Evolutionary conservation across 2,797 vertebrate genomes (phyloP), one percentile per base, ranked within the genome.

Genomic region (Crenuchus spilurus): DNA sequence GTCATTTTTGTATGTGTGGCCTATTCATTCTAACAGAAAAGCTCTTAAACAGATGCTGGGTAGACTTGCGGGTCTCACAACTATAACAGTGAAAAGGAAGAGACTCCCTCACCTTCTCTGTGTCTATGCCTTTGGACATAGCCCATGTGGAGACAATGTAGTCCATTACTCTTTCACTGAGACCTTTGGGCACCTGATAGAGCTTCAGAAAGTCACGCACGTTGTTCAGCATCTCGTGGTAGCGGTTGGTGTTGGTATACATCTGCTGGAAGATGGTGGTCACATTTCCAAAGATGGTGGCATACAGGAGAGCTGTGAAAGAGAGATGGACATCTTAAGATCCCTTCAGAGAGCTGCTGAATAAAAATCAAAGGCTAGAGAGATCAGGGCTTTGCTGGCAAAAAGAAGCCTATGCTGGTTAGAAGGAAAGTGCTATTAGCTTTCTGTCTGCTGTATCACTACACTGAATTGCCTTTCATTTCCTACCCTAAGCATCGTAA

Each of bases 191-290:
- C 77, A 99, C 97, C 91, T 99, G 97, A 85, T 99, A 99, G 68
- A 99, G 93, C 84, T 98, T 98, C 71, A 99, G 90, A 88, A 99
- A 99, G 88, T 99, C 97, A 0, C 97, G 94, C 71, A 98, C 97
- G 0, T 99, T 99, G 91, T 99, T 99, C 80, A 98, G 92, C 95
- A 99, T 98, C 92, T 99, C 97, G 0, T 99, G 97, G 91, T 99
- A 99, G 74, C 97, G 94, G 87, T 99, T 99, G 78, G 97, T 99
- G 92, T 99, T 98, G 83, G 97, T 98, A 86, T 98, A 99, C 97
- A 99, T 99, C 91, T 99, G 97, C 91, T 99, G 97, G 91, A 99
- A 99, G 91, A 99, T 99, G 85, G 97, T 99, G 84, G 97, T 99
- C 85, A 99, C 97, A 0, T 99, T 99, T 89, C 97, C 97, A 90